These are phyloP conservation scores for Pseudorhiza aurosa DNA, from an alignment of 30 jellyfish, hydroid and myxozoan species.

Conservation along the genomic window DNA sequence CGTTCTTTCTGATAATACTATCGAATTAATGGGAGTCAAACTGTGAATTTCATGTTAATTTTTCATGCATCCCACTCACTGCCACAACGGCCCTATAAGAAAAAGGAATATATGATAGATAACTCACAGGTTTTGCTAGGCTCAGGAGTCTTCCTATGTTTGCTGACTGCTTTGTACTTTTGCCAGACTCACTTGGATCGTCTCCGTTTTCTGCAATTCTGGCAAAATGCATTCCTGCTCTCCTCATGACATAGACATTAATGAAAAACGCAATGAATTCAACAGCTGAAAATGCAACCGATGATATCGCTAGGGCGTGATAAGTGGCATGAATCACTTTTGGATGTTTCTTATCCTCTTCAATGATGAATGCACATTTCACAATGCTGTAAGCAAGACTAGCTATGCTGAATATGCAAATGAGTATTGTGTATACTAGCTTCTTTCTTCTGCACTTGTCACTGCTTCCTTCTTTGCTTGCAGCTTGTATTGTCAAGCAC, in stretches of 20 bases:
- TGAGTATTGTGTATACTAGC: not conserved
- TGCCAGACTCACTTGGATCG: constrained; percentile 9
- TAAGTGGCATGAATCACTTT: constrained; percentile 29
- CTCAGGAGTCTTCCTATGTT: constrained; percentile 62
- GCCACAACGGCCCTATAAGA: too few species aligned
- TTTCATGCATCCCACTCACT: too few species aligned
- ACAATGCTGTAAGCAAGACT: constrained; percentile 61
- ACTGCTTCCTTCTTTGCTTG: not conserved
- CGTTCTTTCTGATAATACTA: too few species aligned
- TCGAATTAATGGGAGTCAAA: too few species aligned
- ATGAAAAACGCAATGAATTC: constrained; percentile 51
- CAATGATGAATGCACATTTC: constrained; percentile 56
- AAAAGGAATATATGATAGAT: too few species aligned
- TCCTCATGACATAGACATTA: constrained; percentile 28
- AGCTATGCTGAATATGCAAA: constrained; percentile 30
- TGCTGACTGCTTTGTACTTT: constrained; percentile 54
- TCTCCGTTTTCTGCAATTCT: constrained; percentile 6
- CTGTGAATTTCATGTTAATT: too few species aligned
- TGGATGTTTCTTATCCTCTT: constrained; percentile 15
- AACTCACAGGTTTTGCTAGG: constrained; percentile 90
- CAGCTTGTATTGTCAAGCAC: constrained; percentile 10
- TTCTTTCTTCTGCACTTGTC: not conserved
- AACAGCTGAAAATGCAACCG: constrained; percentile 59
- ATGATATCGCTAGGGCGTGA: constrained; percentile 66
- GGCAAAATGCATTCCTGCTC: constrained; percentile 28